Evolutionary conservation across 30 jellyfish, hydroid and myxozoan genomes (phyloP), one percentile per base, ranked within the genome.

Genomic region (Hydra vulgaris): DNA sequence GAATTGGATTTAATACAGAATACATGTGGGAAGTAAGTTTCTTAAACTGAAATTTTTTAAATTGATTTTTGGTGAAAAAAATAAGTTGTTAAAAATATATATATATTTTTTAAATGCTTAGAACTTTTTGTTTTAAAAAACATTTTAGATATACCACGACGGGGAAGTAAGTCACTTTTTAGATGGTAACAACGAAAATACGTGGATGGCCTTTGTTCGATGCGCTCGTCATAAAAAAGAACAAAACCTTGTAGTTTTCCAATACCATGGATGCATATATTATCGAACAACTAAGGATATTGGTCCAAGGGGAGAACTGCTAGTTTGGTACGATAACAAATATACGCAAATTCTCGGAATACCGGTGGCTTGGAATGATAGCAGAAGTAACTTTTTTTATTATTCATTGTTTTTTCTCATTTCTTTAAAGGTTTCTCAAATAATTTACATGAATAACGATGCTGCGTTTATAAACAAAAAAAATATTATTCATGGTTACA

Each of bases 21-120:
- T 83, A 40, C 40, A 91, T 91, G 98, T 91, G 98, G 98, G 98
- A 91, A 92, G 98, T 91, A 80, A 26, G 95, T 70, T 1, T 72
- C 16, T 15, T 25, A 23, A 0, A 0, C 15, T 73, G 53, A 73
- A 21, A 71, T 22, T 53, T n/a, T n/a, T n/a, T n/a, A n/a, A n/a
- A n/a, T n/a, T n/a, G n/a, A n/a, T n/a, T n/a, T n/a, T n/a, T n/a
- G n/a, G n/a, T n/a, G n/a, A n/a, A n/a, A n/a, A n/a, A n/a, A n/a
- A n/a, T n/a, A n/a, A n/a, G n/a, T n/a, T n/a, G n/a, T n/a, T n/a
- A n/a, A n/a, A n/a, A n/a, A n/a, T n/a, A n/a, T n/a, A n/a, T n/a
- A n/a, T n/a, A n/a, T n/a, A n/a, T n/a, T n/a, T n/a, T n/a, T n/a
- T n/a, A n/a, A n/a, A n/a, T n/a, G n/a, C n/a, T 0, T 23, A 0